Evolutionary conservation across 2,888 invertebrate genomes (phyloP).

Genomic region (Pammene fasciana): DNA sequence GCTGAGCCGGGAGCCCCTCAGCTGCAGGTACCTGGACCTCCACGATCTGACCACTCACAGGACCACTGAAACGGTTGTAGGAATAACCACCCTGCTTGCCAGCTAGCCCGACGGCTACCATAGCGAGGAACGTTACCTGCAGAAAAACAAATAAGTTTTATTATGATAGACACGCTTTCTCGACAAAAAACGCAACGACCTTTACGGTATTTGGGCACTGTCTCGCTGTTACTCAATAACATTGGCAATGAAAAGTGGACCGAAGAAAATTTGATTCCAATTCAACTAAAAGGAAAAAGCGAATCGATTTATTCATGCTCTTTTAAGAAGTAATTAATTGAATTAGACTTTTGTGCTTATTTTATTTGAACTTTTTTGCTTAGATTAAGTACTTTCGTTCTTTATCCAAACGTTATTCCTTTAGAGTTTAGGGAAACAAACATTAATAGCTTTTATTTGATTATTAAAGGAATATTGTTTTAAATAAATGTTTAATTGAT

Average conservation of each 20-base stretch:
- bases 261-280: conserved; percentile 57
- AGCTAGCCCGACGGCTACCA: conserved; percentile 58
- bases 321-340: conserved; percentile 21
- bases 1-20: conserved; percentile 69
- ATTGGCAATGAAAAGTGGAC: conserved; percentile 70
- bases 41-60: conserved; percentile 86
- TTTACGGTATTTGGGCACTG: conserved; percentile 68
- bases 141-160: conserved; percentile 43
- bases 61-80: conserved; percentile 88
- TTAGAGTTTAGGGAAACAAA: conserved; percentile 1
- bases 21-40: conserved; percentile 82
- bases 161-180: conserved; percentile 42
- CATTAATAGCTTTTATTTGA: not conserved
- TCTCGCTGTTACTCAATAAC: conserved; percentile 63
- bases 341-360: conserved; percentile 3
- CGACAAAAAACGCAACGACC: conserved; percentile 62
- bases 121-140: conserved; percentile 61
- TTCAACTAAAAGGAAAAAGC: conserved; percentile 17
- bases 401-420: not conserved
- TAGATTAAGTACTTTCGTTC: not conserved
- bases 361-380: not conserved
- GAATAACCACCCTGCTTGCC: conserved; percentile 84
- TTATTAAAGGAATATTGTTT: not conserved
- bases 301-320: conserved; percentile 21
- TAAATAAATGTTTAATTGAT: not conserved